Evolutionary conservation across 2,113 vertebrate genomes (phyloP).

Genomic region (Pelmatolapia mariae): DNA sequence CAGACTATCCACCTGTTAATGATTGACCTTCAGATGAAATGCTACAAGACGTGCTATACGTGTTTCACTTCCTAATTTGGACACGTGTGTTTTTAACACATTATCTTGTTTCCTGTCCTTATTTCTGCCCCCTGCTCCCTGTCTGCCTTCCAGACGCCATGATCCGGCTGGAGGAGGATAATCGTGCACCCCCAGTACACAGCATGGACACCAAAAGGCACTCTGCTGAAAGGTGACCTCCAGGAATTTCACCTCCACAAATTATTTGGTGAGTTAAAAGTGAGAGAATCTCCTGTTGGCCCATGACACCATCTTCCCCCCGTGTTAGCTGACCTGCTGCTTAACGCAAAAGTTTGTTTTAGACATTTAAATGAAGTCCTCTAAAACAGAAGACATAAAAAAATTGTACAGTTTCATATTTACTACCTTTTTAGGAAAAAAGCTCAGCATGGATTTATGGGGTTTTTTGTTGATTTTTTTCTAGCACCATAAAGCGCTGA

Average conservation of each 20-base stretch:
- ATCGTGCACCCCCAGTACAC: slow-evolving; percentile 22
- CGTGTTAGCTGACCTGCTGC: neutral
- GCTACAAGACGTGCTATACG: neutral
- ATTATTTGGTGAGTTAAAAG: slow-evolving; percentile 60
- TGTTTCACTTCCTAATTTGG: slow-evolving; percentile 39
- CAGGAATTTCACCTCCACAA: slow-evolving; percentile 48
- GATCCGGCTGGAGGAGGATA: slow-evolving; percentile 32
- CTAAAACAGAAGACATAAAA: neutral
- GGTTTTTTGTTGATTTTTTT: neutral
- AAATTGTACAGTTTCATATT: neutral
- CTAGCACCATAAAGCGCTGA: neutral
- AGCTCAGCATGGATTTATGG: neutral
- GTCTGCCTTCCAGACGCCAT: slow-evolving; percentile 49
- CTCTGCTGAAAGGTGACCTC: slow-evolving; percentile 66
- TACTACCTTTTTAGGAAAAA: neutral
- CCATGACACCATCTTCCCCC: neutral
- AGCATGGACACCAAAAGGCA: slow-evolving; percentile 46
- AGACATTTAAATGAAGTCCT: neutral
- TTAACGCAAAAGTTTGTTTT: neutral
- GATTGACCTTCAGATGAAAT: neutral
- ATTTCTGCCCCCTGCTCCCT: slow-evolving; percentile 8
- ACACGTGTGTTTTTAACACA: neutral
- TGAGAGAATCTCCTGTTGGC: neutral
- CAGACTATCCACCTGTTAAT: neutral
- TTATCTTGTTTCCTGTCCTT: neutral